Evolutionary conservation across 2,888 invertebrate species (phyloP).

Genomic region (Steinernema carpocapsae): DNA sequence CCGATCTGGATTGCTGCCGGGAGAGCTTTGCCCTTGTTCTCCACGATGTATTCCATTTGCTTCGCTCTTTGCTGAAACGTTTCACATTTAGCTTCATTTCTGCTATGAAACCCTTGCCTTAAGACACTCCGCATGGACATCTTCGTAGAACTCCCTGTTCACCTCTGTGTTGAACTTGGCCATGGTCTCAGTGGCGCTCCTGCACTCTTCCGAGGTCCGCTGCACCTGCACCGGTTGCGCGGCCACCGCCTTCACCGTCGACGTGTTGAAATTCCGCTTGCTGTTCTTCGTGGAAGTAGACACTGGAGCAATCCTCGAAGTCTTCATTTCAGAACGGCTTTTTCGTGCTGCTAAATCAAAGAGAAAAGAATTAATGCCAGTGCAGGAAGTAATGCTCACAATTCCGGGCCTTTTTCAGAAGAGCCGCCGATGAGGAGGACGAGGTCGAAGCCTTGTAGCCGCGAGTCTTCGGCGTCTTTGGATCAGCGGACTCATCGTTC

Average conservation of each 20-base stretch:
- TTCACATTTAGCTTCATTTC: no score
- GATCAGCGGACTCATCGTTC: not conserved
- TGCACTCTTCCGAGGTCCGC: not conserved
- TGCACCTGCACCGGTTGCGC: constrained; percentile 17
- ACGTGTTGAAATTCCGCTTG: not conserved
- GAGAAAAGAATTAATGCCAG: not conserved
- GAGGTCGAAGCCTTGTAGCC: not conserved
- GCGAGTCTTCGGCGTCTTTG: not conserved
- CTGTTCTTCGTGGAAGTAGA: constrained; percentile 6
- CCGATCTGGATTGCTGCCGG: constrained; percentile 73
- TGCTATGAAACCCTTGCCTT: no score
- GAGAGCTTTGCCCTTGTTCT: constrained; percentile 8
- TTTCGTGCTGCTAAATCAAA: not conserved
- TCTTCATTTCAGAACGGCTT: no score
- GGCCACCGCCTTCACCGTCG: not conserved
- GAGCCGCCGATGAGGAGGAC: not conserved
- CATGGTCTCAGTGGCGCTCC: not conserved
- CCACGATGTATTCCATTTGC: constrained; percentile 19
- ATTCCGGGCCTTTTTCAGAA: constrained; percentile 6
- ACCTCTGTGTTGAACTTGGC: not conserved
- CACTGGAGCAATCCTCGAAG: not conserved
- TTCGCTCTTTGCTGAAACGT: constrained; percentile 4
- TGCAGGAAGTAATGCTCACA: not conserved
- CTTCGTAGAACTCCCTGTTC: not conserved
- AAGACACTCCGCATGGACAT: not conserved